These are phyloP conservation scores for Actias luna DNA, from an alignment of 2,888 invertebrate genomes.

Conservation along the genomic window DNA sequence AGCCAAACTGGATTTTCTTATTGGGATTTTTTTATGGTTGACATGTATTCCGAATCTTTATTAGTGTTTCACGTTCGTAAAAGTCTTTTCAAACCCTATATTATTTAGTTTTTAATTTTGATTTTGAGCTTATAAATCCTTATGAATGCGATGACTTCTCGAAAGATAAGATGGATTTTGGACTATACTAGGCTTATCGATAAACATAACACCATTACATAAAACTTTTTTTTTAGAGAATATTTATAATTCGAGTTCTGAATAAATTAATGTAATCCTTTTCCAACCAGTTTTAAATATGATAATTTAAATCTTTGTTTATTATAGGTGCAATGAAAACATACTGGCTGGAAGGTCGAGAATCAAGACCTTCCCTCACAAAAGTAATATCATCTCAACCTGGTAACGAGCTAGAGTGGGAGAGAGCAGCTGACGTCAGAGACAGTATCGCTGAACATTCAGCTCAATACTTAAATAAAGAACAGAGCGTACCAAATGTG, in stretches of 20 bases:
- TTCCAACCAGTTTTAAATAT: background rate
- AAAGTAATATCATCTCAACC: slow-evolving; percentile 71
- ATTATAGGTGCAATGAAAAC: slow-evolving; percentile 90
- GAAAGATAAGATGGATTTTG: too few relatives aligned
- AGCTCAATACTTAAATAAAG: slow-evolving; percentile 60
- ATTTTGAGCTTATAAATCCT: too few relatives aligned
- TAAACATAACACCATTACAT: too few relatives aligned
- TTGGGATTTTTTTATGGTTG: too few relatives aligned
- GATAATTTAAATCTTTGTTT: background rate
- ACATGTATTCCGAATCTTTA: too few relatives aligned
- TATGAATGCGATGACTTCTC: too few relatives aligned
- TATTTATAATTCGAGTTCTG: background rate
- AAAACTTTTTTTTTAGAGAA: too few relatives aligned
- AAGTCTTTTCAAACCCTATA: too few relatives aligned
- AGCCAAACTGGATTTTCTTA: too few relatives aligned
- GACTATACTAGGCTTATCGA: too few relatives aligned
- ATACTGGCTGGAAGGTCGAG: slow-evolving; percentile 91
- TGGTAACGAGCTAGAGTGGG: slow-evolving; percentile 72
- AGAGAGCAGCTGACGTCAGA: slow-evolving; percentile 66
- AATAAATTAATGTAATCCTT: background rate
- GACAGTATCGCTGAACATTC: slow-evolving; percentile 74
- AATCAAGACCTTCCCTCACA: slow-evolving; percentile 82
- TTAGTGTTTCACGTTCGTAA: too few relatives aligned
- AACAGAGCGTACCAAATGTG: slow-evolving; percentile 30
- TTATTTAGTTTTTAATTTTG: too few relatives aligned